phyloP scores from a whole-genome alignment of 2,797 vertebrate genomes.

The Aphelocoma californica region DNA sequence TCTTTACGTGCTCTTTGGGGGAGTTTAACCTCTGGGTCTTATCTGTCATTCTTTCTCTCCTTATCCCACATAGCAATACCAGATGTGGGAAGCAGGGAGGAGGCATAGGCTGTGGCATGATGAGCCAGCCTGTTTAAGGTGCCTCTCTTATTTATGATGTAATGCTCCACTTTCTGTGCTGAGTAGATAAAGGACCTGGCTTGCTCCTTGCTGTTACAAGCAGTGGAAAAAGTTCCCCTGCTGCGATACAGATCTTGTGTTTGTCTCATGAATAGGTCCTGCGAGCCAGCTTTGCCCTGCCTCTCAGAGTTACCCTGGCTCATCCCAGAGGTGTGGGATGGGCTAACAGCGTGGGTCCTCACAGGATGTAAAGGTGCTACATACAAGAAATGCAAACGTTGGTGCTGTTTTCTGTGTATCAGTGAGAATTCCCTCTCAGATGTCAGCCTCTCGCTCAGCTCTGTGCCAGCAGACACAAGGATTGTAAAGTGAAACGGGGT shows the following conservation, averaged over 20 bases:
- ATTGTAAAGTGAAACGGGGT: not conserved
- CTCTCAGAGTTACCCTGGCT: not conserved
- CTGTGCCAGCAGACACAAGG: not conserved
- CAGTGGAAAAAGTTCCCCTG: slow-evolving; percentile 46
- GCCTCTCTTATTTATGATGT: not conserved
- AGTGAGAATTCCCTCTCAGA: not conserved
- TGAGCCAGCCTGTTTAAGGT: not conserved
- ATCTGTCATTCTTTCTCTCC: not conserved
- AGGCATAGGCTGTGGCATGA: not conserved
- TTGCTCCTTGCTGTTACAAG: not conserved
- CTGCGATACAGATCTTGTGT: slow-evolving; percentile 3
- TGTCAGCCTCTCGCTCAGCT: not conserved
- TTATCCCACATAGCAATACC: not conserved
- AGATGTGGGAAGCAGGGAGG: not conserved
- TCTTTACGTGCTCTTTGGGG: not conserved
- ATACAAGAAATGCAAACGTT: not conserved
- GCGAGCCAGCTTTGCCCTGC: not conserved
- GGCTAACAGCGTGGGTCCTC: not conserved
- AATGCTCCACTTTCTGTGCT: not conserved
- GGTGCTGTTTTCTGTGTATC: not conserved
- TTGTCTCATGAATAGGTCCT: slow-evolving; percentile 23
- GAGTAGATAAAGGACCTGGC: slow-evolving; percentile 2
- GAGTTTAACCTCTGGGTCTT: not conserved
- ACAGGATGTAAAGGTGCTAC: rapidly evolving
- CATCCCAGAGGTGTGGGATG: not conserved